These are phyloP conservation scores for Norana najaformis DNA, from an alignment of 2,888 invertebrate species.

Conservation along the genomic window DNA sequence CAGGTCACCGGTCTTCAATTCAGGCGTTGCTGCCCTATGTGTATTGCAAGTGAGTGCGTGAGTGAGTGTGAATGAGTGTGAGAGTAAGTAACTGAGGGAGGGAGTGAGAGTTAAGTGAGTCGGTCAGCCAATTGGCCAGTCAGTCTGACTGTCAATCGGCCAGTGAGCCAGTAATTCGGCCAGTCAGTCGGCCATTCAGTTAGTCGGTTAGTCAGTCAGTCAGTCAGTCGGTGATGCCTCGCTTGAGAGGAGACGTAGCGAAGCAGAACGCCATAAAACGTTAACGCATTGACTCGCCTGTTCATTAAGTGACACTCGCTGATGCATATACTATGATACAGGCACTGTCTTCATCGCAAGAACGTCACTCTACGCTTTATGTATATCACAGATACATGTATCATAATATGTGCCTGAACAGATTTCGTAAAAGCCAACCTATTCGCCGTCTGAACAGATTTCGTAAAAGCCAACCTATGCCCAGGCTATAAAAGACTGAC, in stretches of 20 bases:
- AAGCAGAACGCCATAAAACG: background rate
- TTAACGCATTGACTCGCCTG: background rate
- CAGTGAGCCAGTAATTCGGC: too few relatives aligned
- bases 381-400: background rate
- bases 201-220: background rate
- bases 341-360: background rate
- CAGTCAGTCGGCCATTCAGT: background rate
- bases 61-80: too few relatives aligned
- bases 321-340: background rate
- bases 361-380: background rate
- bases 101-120: too few relatives aligned
- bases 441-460: background rate
- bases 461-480: background rate
- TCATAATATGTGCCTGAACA: background rate
- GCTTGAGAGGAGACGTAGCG: background rate
- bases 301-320: background rate
- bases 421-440: background rate
- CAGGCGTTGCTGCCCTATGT: too few relatives aligned
- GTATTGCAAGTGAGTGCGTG: too few relatives aligned
- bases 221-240: background rate
- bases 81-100: too few relatives aligned
- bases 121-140: too few relatives aligned
- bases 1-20: too few relatives aligned
- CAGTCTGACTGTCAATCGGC: too few relatives aligned
- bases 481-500: background rate